Evolutionary conservation across 1,140 invertebrate species (phyloP).

Genomic region (Neocloeon triangulifer): DNA sequence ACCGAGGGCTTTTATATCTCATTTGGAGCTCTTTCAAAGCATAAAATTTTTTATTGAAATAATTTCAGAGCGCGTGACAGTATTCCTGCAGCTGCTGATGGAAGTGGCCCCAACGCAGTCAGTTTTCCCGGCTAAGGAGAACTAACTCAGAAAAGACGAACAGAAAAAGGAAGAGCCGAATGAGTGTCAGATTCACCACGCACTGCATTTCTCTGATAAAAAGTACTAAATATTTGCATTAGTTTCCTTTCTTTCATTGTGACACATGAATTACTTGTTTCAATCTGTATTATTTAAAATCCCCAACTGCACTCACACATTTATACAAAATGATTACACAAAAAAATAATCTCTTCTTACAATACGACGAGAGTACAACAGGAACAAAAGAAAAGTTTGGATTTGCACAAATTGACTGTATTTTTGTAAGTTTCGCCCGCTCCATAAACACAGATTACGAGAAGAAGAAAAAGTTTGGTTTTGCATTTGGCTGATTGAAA

Average conservation of each 20-base stretch:
- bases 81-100: constrained; percentile 71
- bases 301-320: too few relatives aligned
- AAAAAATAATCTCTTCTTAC: too few relatives aligned
- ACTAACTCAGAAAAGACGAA: constrained; percentile 1
- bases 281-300: too few relatives aligned
- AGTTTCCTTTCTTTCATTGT: background rate
- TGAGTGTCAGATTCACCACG: background rate
- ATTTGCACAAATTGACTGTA: background rate
- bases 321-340: too few relatives aligned
- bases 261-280: too few relatives aligned
- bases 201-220: background rate
- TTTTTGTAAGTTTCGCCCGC: background rate
- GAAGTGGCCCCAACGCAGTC: constrained; percentile 75
- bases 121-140: constrained; percentile 25
- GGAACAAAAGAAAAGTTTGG: background rate
- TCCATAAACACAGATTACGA: background rate
- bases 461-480: background rate
- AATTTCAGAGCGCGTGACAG: constrained; percentile 61
- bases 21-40: too few relatives aligned
- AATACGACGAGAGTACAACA: too few relatives aligned
- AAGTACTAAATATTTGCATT: background rate
- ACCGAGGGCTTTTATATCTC: too few relatives aligned
- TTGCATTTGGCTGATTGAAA: too few relatives aligned
- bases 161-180: background rate
- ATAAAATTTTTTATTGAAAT: constrained; percentile 11